These are phyloP conservation scores for Euglossa dilemma DNA, from an alignment of 1,140 invertebrate genomes.

Conservation along the genomic window DNA sequence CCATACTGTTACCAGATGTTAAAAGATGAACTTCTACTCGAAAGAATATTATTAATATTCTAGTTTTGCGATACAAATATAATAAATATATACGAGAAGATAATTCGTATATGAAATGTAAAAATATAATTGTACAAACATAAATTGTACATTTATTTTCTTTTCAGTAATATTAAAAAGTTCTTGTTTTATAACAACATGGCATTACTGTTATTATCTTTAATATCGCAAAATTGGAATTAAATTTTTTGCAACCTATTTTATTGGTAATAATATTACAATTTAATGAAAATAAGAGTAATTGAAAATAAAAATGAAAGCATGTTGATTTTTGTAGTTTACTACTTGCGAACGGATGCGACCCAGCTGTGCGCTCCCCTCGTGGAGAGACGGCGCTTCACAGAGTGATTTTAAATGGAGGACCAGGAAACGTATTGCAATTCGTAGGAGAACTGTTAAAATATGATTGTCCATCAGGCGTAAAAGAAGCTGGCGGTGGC, in stretches of 20 bases:
- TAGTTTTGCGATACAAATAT: no score
- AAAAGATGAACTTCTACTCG: neutral
- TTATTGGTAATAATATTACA: neutral
- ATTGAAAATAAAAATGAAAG: neutral
- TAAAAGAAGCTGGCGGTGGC: conserved; percentile 79
- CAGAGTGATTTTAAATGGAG: conserved; percentile 74
- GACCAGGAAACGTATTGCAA: conserved; percentile 69
- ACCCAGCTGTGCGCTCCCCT: conserved; percentile 77
- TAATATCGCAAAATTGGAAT: neutral
- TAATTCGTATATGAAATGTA: neutral
- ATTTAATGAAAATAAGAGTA: neutral
- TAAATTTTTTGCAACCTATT: neutral
- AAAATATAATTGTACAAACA: neutral
- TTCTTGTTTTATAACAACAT: neutral
- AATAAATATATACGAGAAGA: neutral
- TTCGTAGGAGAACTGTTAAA: conserved; percentile 76
- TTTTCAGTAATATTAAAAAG: neutral
- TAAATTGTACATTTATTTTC: neutral
- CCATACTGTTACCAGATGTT: conserved; percentile 37
- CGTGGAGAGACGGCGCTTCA: conserved; percentile 80
- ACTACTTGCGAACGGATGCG: conserved; percentile 76
- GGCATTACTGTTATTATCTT: neutral
- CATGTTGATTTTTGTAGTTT: conserved; percentile 57
- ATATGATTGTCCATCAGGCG: conserved; percentile 75
- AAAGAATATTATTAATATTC: neutral